Conservation (phyloP, 1,140 invertebrate species). For the Drosophila bocqueti region DNA sequence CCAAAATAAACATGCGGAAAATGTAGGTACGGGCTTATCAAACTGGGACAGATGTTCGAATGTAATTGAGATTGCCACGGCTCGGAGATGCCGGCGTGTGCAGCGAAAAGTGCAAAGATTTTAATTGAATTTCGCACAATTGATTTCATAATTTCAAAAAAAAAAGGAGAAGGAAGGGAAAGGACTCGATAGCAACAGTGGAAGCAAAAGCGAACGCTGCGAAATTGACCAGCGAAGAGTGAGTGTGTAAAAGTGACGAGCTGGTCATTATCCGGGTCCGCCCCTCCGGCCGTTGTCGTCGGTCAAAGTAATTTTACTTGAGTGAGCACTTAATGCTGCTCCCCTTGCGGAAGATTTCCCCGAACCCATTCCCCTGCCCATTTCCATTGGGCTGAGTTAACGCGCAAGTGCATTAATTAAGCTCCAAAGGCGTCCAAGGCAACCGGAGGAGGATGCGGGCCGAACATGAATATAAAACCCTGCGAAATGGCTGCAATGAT, state of each 20-base stretch:
- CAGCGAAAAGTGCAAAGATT: slow-evolving; percentile 44
- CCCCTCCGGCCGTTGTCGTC: slow-evolving; percentile 15
- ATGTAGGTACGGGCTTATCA: slow-evolving; percentile 23
- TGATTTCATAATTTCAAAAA: slow-evolving; percentile 61
- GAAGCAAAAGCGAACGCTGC: not conserved
- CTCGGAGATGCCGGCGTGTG: slow-evolving; percentile 13
- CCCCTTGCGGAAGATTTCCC: slow-evolving; percentile 23
- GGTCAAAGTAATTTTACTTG: slow-evolving; percentile 78
- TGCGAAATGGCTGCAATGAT: slow-evolving; percentile 33
- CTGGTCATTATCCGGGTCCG: slow-evolving; percentile 57
- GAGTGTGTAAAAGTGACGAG: slow-evolving; percentile 51
- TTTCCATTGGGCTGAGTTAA: slow-evolving; percentile 61
- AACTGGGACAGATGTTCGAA: slow-evolving; percentile 43
- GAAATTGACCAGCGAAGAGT: slow-evolving; percentile 25
- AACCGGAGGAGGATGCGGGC: slow-evolving; percentile 29
- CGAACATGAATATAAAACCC: slow-evolving; percentile 37
- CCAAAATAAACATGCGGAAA: slow-evolving; percentile 45
- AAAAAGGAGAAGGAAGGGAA: slow-evolving; percentile 1
- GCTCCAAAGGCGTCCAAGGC: slow-evolving; percentile 62
- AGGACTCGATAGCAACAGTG: not conserved
- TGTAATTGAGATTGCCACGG: slow-evolving; percentile 41
- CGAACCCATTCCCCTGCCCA: slow-evolving; percentile 2
- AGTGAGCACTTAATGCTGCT: slow-evolving; percentile 71
- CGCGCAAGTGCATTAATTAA: slow-evolving; percentile 80
- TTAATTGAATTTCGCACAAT: slow-evolving; percentile 66